These are phyloP conservation scores for Enchytraeus crypticus DNA, from an alignment of 2,888 invertebrate genomes.

Conservation along the genomic window DNA sequence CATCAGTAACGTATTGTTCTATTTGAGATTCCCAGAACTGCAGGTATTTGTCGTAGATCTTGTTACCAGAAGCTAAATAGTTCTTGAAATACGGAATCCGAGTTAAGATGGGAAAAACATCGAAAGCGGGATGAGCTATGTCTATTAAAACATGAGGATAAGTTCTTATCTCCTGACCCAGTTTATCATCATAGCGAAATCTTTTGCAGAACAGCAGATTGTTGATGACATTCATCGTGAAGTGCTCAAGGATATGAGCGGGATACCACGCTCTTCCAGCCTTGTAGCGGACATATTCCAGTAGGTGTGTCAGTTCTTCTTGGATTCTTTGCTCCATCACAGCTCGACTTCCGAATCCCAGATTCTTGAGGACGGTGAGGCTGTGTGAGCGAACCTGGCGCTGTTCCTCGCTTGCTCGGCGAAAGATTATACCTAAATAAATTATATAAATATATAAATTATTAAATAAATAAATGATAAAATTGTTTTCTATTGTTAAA, in stretches of 20 bases:
- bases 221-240: background rate
- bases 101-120: background rate
- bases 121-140: background rate
- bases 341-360: slow-evolving; percentile 3
- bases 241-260: background rate
- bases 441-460: too few species aligned
- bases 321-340: slow-evolving; percentile 6
- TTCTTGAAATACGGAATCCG: background rate
- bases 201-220: slow-evolving; percentile 1
- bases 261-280: slow-evolving; percentile 5
- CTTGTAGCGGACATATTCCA: background rate
- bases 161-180: background rate
- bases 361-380: background rate
- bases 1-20: background rate
- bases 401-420: too few species aligned
- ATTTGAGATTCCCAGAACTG: background rate
- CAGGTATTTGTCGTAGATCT: background rate
- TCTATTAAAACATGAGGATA: background rate
- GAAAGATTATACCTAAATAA: too few species aligned
- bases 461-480: too few species aligned
- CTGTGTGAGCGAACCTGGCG: too few species aligned
- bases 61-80: background rate
- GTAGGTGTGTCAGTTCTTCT: background rate
- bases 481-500: too few species aligned
- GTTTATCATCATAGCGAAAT: background rate